Evolutionary conservation across 2,888 invertebrate species (phyloP).

Genomic region (Apamea anceps): DNA sequence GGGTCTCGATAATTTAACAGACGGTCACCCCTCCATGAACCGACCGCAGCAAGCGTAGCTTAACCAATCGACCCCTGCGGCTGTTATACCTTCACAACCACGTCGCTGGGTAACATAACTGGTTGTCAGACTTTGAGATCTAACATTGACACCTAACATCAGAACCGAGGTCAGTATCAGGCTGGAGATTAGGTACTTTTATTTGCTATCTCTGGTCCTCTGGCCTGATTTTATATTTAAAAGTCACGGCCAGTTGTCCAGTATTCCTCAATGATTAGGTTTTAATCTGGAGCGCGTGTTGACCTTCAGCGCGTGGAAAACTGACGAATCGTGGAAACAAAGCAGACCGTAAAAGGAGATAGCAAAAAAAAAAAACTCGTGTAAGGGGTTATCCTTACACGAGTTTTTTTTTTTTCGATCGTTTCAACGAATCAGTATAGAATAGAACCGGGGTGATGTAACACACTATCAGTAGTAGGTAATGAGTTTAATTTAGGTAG

Average conservation of each 20-base stretch:
- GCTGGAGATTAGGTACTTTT: neutral
- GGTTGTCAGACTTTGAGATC: neutral
- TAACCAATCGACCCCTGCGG: too few species aligned
- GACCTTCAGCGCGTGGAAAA: slow-evolving; percentile 1
- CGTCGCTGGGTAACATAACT: too few species aligned
- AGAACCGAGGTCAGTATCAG: neutral
- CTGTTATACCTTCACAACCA: too few species aligned
- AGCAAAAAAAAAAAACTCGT: neutral
- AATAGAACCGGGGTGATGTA: too few species aligned
- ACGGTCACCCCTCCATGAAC: too few species aligned
- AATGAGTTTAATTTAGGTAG: too few species aligned
- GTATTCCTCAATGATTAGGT: neutral
- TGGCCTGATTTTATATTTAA: slow-evolving; percentile 4
- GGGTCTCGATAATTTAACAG: too few species aligned
- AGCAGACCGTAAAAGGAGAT: neutral
- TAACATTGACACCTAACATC: neutral
- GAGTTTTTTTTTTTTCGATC: too few species aligned
- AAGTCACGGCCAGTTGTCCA: slow-evolving; percentile 22
- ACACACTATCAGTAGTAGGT: too few species aligned
- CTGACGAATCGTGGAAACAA: neutral
- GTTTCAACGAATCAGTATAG: too few species aligned
- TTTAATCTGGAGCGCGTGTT: neutral
- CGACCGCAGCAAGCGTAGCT: too few species aligned
- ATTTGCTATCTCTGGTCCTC: neutral
- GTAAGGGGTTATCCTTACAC: neutral